Conservation (phyloP, 2,888 invertebrate genomes). For the Euzetes globulus region DNA sequence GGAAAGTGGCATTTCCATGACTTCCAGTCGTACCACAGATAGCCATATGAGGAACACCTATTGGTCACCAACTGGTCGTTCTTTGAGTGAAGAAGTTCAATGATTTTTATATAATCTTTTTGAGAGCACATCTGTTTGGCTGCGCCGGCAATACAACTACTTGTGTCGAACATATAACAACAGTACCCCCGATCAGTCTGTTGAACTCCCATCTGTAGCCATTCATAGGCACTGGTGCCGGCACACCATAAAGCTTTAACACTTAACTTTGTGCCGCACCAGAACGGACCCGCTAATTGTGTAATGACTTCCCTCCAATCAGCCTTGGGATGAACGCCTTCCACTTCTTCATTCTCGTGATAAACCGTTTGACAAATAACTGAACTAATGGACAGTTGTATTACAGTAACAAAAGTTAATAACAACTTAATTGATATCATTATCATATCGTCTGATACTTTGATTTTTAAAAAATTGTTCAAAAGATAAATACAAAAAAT, state of each 20-base stretch:
- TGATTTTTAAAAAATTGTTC: too few species aligned
- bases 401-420: too few species aligned
- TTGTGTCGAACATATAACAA: slow-evolving; percentile 3
- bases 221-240: background rate
- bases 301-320: background rate
- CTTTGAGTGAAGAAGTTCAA: background rate
- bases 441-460: too few species aligned
- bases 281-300: background rate
- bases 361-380: background rate
- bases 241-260: background rate
- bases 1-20: background rate
- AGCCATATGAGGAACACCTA: background rate
- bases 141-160: background rate
- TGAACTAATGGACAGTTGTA: too few species aligned
- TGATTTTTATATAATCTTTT: background rate
- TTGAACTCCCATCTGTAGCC: background rate
- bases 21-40: background rate
- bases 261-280: background rate
- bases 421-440: too few species aligned
- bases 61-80: background rate
- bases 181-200: background rate
- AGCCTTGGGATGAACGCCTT: background rate
- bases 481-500: too few species aligned
- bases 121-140: background rate
- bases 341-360: background rate